These are phyloP conservation scores for Aurelia coerulea DNA, from an alignment of 30 jellyfish, hydroid and myxozoan species.

Conservation along the genomic window DNA sequence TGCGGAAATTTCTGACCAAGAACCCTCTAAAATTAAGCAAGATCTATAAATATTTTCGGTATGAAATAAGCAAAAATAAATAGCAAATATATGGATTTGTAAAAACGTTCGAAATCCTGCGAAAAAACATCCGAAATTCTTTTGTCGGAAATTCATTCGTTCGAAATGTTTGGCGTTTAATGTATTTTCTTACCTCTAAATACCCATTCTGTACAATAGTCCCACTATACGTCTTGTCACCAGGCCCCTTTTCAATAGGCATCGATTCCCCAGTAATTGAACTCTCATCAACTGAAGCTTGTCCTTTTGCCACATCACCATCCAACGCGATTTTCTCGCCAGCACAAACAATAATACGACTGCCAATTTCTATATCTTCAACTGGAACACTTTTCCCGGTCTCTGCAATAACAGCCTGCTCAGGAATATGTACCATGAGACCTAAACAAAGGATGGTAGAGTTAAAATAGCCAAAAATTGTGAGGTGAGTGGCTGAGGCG, in stretches of 20 bases:
- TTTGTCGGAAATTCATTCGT: too few species aligned
- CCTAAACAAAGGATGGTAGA: slow-evolving; percentile 22
- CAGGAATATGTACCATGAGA: slow-evolving; percentile 70
- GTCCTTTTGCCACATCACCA: slow-evolving; percentile 81
- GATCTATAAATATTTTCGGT: too few species aligned
- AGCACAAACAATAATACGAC: slow-evolving; percentile 72
- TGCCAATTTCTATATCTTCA: slow-evolving; percentile 79
- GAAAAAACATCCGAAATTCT: too few species aligned
- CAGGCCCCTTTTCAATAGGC: slow-evolving; percentile 74
- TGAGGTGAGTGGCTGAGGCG: too few species aligned
- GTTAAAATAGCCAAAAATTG: too few species aligned
- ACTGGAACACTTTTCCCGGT: slow-evolving; percentile 70
- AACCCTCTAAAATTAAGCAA: too few species aligned
- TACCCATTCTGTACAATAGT: slow-evolving; percentile 83
- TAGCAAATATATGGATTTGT: too few species aligned
- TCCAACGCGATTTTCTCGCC: slow-evolving; percentile 91
- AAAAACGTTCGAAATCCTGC: too few species aligned
- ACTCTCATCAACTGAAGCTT: slow-evolving; percentile 92
- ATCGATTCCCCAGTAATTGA: slow-evolving; percentile 87
- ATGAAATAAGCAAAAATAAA: too few species aligned
- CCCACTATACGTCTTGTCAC: slow-evolving; percentile 68
- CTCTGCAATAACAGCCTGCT: slow-evolving; percentile 78
- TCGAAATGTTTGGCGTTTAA: too few species aligned
- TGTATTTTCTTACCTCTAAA: slow-evolving; percentile 53
- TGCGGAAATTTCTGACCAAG: too few species aligned